Base-by-base conservation (phyloP, 2,888 invertebrate genomes). In the Andrena hattorfiana region DNA sequence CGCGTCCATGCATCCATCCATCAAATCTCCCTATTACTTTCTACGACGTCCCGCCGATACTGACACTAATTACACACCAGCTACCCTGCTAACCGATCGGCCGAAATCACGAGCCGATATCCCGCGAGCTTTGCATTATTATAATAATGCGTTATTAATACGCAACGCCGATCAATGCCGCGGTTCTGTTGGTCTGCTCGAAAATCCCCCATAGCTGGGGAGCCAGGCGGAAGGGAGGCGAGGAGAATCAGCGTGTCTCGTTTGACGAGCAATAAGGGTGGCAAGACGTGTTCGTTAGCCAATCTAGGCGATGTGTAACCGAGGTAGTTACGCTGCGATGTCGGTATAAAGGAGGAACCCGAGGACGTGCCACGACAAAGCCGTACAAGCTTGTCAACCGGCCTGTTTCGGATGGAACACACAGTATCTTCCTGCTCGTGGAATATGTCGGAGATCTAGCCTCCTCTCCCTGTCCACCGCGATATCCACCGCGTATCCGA, bases 341-440 rank as follows among this genome's bases (percentile, higher is more conserved):
- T 32, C 30, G 49, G 35, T 56, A n/a, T 56, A 74, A 75, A 70
- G 72, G 48, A 70, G 72, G 35, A 67, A 68, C 71, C 77, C 48
- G n/a, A 56, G 28, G 73, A 32, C 30, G 67, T 7, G 30, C n/a
- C 26, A 1, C 26, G 63, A 59, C 56, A 49, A 71, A 64, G 66
- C 77, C 32, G 13, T 51, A 51, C 60, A 62, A 75, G 62, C 35
- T 32, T 67, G 75, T 63, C 59, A 28, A 16, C 56, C 71, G 60
- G 71, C 42, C 59, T 66, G 64, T 42, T 59, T 66, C 82, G 63
- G 76, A 68, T 82, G 64, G 60, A 72, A 77, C 83, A 73, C 72
- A 49, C 63, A 59, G 62, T 30, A 63, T 66, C 48, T 28, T 54
- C 81, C 59, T 63, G 28, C 28, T 10, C 54, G 63, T 30, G 64